Conservation (phyloP, 2,888 invertebrate genomes). For the Acronicta leporina region DNA sequence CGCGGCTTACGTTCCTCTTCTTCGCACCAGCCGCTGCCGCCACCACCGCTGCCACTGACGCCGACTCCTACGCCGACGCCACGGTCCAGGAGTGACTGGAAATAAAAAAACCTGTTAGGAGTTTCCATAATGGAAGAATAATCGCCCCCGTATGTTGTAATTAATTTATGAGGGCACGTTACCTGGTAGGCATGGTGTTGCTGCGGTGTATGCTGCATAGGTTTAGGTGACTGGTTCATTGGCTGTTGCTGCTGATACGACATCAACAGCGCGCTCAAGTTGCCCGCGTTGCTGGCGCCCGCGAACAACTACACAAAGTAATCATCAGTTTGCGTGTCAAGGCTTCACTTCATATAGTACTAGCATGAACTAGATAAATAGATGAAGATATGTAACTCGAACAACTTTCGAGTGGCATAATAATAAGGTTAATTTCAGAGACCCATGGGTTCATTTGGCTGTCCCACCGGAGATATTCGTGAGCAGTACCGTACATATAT, state of each 20-base stretch:
- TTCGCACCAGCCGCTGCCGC: conserved; percentile 72
- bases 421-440: no score
- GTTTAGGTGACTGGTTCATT: conserved; percentile 81
- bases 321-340: neutral
- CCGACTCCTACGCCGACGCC: conserved; percentile 69
- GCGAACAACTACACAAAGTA: conserved; percentile 68
- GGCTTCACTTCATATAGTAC: no score
- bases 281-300: conserved; percentile 71
- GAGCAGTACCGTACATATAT: no score
- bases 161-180: neutral
- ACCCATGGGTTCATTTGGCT: no score
- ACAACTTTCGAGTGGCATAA: neutral
- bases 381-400: no score
- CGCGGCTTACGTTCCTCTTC: conserved; percentile 90
- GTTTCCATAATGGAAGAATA: neutral
- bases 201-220: conserved; percentile 80
- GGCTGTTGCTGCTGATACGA: conserved; percentile 85
- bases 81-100: conserved; percentile 81
- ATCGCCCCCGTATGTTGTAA: neutral
- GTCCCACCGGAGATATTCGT: no score
- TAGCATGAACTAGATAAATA: no score
- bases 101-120: neutral
- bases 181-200: conserved; percentile 84
- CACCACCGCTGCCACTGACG: conserved; percentile 48
- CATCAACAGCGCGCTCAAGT: conserved; percentile 82